Evolutionary conservation across 2,797 vertebrate genomes (phyloP), one percentile per base, ranked within the genome.

Genomic region (Pangasius mekongensis): DNA sequence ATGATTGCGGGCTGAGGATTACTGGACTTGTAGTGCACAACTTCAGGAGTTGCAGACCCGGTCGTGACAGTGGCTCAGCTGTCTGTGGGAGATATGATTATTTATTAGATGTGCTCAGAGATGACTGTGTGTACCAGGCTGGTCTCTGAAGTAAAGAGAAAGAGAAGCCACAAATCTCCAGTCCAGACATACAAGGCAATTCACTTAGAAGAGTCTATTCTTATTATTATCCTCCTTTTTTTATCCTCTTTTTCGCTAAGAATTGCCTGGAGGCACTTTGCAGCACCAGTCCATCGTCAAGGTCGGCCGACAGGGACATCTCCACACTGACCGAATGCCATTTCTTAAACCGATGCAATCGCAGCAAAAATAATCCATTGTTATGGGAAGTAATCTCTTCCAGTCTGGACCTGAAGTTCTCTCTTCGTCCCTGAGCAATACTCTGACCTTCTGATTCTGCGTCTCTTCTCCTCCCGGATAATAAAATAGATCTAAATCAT

Each of bases 291-390:
- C 80, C 47, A 54, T 69, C 52, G 67, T 85, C 89, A 90, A 89
- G 90, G 90, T 91, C 89, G 69, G 62, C 27, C 56, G 67, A 62
- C 84, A 64, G 74, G 74, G 86, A 95, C 93, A 94, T 95, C 94
- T 81, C n/a, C 64, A 91, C 71, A 76, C 91, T 84, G 71, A 88
- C 92, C 24, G 91, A 91, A 88, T 76, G 88, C 88, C 87, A 90
- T 91, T 85, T 81, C 86, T 92, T 93, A 92, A 94, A 94, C 93
- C 92, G 89, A 93, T 93, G 93, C 93, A 93, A 92, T 93, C 92
- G 92, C 18, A 73, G 92, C 84, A 88, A 92, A 84, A 91, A 93
- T 94, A 94, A 92, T 87, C 89, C 86, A 87, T 90, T 89, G 89
- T 92, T 90, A 88, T 84, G 81, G 54, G 22, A 89, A 85, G 86